Evolutionary conservation across 2,888 invertebrate genomes (phyloP), one percentile per base, ranked within the genome.

Genomic region (Euclidia mi): DNA sequence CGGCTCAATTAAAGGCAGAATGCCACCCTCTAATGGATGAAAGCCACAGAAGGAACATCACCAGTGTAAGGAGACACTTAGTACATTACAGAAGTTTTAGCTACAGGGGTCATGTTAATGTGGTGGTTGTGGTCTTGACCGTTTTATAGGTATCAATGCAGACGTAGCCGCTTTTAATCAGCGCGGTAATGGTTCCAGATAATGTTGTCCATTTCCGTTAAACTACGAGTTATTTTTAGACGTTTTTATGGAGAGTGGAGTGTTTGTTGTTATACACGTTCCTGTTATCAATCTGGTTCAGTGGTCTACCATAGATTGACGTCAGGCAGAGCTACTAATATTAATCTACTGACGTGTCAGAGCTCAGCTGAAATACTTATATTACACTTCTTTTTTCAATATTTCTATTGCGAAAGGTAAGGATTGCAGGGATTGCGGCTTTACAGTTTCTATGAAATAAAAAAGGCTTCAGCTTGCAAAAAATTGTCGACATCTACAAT

Each of bases 1-100:
- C 43, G 45, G 38, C 35, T 41, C 53, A 78, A 81, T 79, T 76
- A 78, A 53, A 68, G 65, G 49, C 55, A 62, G 67, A 76, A 57
- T 61, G 56, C 51, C 14, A 6, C 55, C 41, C 25, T 59, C 50
- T 43, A 81, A 78, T 79, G 62, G 71, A 49, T 50, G 46, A 15
- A 45, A 42, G 58, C 68, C 49, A 56, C 65, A 47, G 46, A 18
- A 3, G 6, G 48, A 17, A 37, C 11, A 11, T 1, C 4, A 43
- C 62, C 35, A 64, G 3, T 32, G 0, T 57, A 35, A 4, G 0
- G 3, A 31, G 47, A 70, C 11, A 40, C 12, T n/a, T 10, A 3
- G 2, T 2, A 0, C 10, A 2, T 44, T n/a, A 29, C 9, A n/a
- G n/a, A n/a, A n/a, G 12, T 7, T 3, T 14, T 6, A 14, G n/a